These are phyloP conservation scores for Lysiphlebus fabarum DNA, from an alignment of 1,140 invertebrate species.

Conservation along the genomic window DNA sequence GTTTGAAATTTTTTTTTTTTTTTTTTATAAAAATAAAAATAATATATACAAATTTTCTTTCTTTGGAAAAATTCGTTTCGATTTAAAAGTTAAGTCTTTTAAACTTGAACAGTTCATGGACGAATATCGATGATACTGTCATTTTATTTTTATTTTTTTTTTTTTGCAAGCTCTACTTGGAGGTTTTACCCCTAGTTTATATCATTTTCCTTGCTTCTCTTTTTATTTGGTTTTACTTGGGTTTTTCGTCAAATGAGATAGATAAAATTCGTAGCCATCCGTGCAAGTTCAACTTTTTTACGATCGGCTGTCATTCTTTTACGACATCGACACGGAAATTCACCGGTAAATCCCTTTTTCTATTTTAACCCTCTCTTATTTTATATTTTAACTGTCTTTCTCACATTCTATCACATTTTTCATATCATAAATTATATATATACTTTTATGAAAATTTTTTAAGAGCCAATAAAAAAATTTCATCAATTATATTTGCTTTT, in stretches of 20 bases:
- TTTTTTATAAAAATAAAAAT: too few species aligned
- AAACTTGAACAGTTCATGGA: not conserved
- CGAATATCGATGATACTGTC: slow-evolving; percentile 26
- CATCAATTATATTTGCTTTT: too few species aligned
- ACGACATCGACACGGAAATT: slow-evolving; percentile 18
- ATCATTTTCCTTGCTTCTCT: not conserved
- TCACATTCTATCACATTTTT: too few species aligned
- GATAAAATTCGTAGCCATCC: slow-evolving; percentile 24
- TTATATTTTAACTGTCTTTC: not conserved
- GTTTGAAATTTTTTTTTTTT: too few species aligned
- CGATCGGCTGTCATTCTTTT: slow-evolving; percentile 23
- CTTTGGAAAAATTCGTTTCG: too few species aligned
- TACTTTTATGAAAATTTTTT: too few species aligned
- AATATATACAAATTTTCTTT: too few species aligned
- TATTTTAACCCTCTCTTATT: not conserved
- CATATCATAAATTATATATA: too few species aligned
- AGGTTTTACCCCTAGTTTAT: not conserved
- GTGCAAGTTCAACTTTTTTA: slow-evolving; percentile 23
- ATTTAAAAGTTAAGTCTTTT: too few species aligned
- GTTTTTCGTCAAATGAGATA: slow-evolving; percentile 25
- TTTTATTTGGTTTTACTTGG: slow-evolving; percentile 4
- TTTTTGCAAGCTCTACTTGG: too few species aligned
- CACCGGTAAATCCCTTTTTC: slow-evolving; percentile 10
- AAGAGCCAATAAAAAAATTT: too few species aligned
- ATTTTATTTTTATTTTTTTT: not conserved